These are phyloP conservation scores for Melinaea menophilus DNA, from an alignment of 2,888 invertebrate genomes.

Conservation along the genomic window DNA sequence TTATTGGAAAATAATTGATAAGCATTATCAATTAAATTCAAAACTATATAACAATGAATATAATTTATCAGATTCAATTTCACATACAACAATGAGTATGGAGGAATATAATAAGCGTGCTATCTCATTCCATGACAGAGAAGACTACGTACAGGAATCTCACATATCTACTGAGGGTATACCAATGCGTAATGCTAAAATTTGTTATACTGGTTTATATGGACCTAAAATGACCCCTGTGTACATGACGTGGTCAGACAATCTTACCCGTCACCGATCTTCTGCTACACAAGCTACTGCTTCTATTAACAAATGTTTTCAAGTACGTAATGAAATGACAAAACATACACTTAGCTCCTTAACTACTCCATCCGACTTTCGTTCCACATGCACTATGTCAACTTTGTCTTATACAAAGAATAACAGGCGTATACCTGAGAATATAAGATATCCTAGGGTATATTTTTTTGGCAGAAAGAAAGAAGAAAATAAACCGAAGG, in stretches of 20 bases:
- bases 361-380: conserved; percentile 33
- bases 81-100: conserved; percentile 1
- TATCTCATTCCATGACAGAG: conserved; percentile 2
- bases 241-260: conserved; percentile 55
- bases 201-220: conserved; percentile 33
- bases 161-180: conserved; percentile 11
- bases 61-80: conserved; percentile 14
- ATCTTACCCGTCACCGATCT: conserved; percentile 39
- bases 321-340: conserved; percentile 39
- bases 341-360: conserved; percentile 17
- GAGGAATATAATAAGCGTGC: conserved; percentile 4
- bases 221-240: conserved; percentile 51
- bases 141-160: conserved; percentile 6
- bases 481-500: conserved; percentile 39
- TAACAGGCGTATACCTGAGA: conserved; percentile 28
- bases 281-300: conserved; percentile 69
- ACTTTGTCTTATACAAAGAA: conserved; percentile 30
- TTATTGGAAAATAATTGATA: conserved; percentile 9
- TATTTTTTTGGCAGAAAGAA: conserved; percentile 59
- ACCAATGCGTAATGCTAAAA: conserved; percentile 4
- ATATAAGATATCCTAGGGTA: conserved; percentile 45
- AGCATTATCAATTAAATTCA: neutral
- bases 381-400: conserved; percentile 39
- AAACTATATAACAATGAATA: neutral
- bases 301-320: conserved; percentile 67